Base-by-base conservation (phyloP, 1,140 invertebrate species). In the Littorina saxatilis region DNA sequence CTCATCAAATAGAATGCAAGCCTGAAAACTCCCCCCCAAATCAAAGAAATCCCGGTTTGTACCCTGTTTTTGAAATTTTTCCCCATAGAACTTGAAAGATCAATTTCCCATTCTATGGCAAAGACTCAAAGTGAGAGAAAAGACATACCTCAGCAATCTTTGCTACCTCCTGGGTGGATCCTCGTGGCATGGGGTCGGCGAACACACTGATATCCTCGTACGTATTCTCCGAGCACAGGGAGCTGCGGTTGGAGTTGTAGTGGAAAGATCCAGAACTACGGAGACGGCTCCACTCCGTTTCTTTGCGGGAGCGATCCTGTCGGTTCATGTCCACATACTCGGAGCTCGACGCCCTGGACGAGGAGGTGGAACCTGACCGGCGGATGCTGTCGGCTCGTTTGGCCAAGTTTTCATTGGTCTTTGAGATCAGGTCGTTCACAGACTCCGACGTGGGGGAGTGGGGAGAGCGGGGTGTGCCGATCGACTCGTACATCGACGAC, bases 241-340 rank as follows among this genome's bases (percentile, higher is more conserved):
- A 84, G 55, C 82, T 84, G 35, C 85, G 76, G 66, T 82, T 85
- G 1, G 84, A 85, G 15, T 58, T 70, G 74, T 86, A 86, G 27
- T 70, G 80, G 39, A 84, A 68, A 29, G 82, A 83, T 15, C 74
- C 87, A 55, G 87, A 88, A 17, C 86, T 87, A 9, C 89, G 78
- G 13, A 90, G 82, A 66, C 85, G 80, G 77, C 86, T 88, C 89
- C 89, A 90, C 73, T 90, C 88, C 3, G 89, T 90, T 72, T 87
- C 87, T 35, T 80, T 84, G 40, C 84, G 82, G 17, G 72, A 73
- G 15, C 83, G 82, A 5, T 87, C 84, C 39, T 81, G 82, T 15
- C 83, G 81, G n/a, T 50, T 84, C 88, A 90, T 89, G 29, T 90
- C 88, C 80, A 88, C 84, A 74, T 90, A 90, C 74, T 90, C 88